Percentiles rank a stretch among this genome's conserved stretches.
These are phyloP conservation scores for Manis javanica DNA, from an alignment of 2,797 vertebrate species.

Conservation along the genomic window DNA sequence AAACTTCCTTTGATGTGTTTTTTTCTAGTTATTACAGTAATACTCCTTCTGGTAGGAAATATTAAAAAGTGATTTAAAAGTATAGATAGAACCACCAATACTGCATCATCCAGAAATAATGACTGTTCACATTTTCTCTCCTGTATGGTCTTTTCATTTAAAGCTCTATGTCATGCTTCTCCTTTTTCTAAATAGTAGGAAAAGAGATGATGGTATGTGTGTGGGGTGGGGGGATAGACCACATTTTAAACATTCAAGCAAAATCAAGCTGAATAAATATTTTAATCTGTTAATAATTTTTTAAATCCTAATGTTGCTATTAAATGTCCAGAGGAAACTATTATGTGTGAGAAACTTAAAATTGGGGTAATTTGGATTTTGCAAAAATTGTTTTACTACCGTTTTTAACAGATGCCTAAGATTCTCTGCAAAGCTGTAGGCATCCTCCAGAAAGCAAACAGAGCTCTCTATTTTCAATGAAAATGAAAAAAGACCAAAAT, in stretches of 20 bases:
- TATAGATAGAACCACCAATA: slow-evolving; percentile 7
- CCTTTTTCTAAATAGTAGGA: not conserved
- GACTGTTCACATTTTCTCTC: slow-evolving; percentile 8
- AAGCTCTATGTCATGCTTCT: not conserved
- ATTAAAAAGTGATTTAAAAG: not conserved
- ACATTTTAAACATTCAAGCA: slow-evolving; percentile 27
- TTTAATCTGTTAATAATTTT: slow-evolving; percentile 50
- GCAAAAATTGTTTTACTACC: slow-evolving; percentile 54
- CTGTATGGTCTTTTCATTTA: slow-evolving; percentile 20
- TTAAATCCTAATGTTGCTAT: not conserved
- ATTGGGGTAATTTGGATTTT: slow-evolving; percentile 23
- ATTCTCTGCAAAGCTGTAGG: slow-evolving; percentile 19
- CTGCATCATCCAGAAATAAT: slow-evolving; percentile 38
- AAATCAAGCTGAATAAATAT: slow-evolving; percentile 44
- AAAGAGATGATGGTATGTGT: not conserved
- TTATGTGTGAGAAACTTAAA: slow-evolving; percentile 19
- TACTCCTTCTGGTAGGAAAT: slow-evolving; percentile 38
- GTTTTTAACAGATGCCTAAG: not conserved
- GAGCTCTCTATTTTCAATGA: slow-evolving; percentile 44
- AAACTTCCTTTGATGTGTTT: not conserved
- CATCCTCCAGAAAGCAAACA: slow-evolving; percentile 9
- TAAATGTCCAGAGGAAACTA: slow-evolving; percentile 13
- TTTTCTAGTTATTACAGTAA: slow-evolving; percentile 35
- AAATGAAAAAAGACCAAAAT: slow-evolving; percentile 61
- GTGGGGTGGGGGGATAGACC: not conserved